Evolutionary conservation across 2,888 invertebrate species (phyloP).

Genomic region (Rhogogaster chlorosoma): DNA sequence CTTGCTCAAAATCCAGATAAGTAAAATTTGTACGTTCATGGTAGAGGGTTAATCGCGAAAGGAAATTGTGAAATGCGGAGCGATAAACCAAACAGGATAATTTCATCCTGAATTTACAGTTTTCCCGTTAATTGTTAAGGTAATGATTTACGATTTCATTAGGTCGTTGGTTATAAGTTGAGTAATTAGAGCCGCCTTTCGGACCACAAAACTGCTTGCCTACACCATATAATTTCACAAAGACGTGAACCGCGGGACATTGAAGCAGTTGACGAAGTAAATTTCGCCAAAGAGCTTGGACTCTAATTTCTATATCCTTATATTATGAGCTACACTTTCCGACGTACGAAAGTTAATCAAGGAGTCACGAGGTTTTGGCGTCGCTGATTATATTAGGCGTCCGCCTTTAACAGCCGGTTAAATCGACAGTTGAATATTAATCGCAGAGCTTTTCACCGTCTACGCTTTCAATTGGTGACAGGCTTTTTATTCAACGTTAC

Average conservation of each 20-base stretch:
- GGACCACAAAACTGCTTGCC: constrained; percentile 26
- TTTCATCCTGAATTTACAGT: not conserved
- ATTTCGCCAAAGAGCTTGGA: not conserved
- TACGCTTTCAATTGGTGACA: constrained; percentile 33
- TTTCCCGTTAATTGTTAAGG: not conserved
- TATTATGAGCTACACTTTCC: not conserved
- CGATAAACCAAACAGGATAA: constrained; percentile 9
- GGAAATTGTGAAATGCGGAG: not conserved
- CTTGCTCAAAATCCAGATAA: not conserved
- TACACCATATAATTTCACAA: not conserved
- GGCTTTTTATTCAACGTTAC: constrained; percentile 37
- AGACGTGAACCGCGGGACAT: constrained; percentile 5
- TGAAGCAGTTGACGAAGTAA: constrained; percentile 23
- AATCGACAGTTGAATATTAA: constrained; percentile 42
- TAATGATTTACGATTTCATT: constrained; percentile 45
- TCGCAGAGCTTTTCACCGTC: constrained; percentile 28
- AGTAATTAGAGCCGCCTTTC: constrained; percentile 4
- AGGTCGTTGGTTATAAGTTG: constrained; percentile 1
- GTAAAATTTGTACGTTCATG: not conserved
- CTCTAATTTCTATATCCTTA: constrained; percentile 19
- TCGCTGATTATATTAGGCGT: constrained; percentile 30
- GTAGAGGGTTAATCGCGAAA: not conserved
- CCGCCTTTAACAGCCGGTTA: constrained; percentile 36
- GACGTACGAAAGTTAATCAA: constrained; percentile 33
- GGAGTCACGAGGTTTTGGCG: not conserved